phyloP scores from a whole-genome alignment of 2,113 vertebrate genomes.

The Muscicapa adusta region DNA sequence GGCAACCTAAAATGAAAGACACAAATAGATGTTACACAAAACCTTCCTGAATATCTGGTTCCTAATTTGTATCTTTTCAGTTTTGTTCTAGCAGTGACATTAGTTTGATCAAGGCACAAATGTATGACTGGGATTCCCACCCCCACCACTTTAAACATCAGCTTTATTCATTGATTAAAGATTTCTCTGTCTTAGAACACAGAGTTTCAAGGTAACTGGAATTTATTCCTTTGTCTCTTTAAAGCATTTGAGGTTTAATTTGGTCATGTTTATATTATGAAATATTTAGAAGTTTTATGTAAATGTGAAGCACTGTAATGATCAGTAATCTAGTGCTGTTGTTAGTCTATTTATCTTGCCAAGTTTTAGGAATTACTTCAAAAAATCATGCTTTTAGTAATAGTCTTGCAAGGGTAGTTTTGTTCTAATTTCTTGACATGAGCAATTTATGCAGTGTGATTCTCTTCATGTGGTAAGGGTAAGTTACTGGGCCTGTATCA shows the following conservation, averaged over 20 bases:
- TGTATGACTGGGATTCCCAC: neutral
- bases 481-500: neutral
- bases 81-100: neutral
- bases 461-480: neutral
- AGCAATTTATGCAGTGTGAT: neutral
- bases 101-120: neutral
- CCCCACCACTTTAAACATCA: neutral
- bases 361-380: neutral
- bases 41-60: neutral
- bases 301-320: neutral
- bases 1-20: neutral
- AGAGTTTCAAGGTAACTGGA: neutral
- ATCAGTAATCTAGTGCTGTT: neutral
- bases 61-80: neutral
- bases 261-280: neutral
- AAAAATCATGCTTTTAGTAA: neutral
- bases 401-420: neutral
- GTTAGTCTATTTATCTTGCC: neutral
- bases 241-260: neutral
- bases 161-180: neutral
- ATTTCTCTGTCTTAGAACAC: neutral
- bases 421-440: neutral
- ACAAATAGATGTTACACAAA: neutral
- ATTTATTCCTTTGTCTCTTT: neutral
- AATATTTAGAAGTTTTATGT: slow-evolving; percentile 14